Evolutionary conservation across 2,888 invertebrate genomes (phyloP), one percentile per base, ranked within the genome.

Genomic region (Myopa tessellatipennis): DNA sequence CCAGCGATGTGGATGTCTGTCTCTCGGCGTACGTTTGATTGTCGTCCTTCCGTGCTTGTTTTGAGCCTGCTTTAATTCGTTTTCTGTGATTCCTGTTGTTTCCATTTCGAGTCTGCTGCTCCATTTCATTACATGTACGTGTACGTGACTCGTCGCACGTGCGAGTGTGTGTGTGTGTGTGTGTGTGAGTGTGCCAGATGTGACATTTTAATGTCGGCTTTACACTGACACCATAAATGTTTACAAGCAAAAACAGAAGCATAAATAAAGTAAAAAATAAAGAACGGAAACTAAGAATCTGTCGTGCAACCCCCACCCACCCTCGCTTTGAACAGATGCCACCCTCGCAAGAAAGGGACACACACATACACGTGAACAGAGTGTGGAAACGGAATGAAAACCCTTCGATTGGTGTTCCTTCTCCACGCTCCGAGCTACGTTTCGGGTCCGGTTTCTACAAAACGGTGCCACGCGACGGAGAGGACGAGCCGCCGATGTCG

Each of bases 171-270:
- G 52, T 36, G 36, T 52, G 52, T 38, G n/a, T 36, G 52, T 36
- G 74, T 74, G 61, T 26, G 52, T 26, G 52, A 26, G 18, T 14
- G 72, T 7, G 61, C 16, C 40, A 40, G 61, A 36, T 65, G 74
- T 55, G 74, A 38, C 52, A 74, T 74, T 61, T 74, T 34, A 65
- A 74, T 65, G 74, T 52, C 67, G 26, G 52, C 67, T 65, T 45
- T 74, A 52, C 36, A 67, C n/a, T 36, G 74, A 74, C 65, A 67
- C 74, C 67, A 67, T 74, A 67, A 74, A 65, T 55, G 74, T 74
- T 74, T 67, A 74, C 74, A 74, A 55, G 67, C 67, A 67, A 67
- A 67, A 74, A 38, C 38, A 36, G 50, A 45, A 50, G 8, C 40
- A 14, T 34, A 65, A 8, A 26, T 10, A 6, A 12, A 61, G 34